These are phyloP conservation scores for Amphipyra tragopoginis DNA, from an alignment of 2,888 invertebrate genomes.

Conservation along the genomic window DNA sequence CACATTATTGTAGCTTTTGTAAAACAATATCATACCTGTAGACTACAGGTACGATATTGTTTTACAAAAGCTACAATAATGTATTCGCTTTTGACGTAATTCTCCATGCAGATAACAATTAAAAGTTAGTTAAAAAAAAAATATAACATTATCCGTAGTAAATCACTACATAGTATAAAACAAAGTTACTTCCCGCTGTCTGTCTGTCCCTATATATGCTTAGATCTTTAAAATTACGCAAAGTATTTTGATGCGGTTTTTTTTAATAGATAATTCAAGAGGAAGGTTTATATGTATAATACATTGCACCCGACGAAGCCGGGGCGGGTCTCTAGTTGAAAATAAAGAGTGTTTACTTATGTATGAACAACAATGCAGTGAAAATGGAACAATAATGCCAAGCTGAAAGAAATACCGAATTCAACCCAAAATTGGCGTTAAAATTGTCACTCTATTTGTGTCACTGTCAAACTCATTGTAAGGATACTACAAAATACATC, in stretches of 20 bases:
- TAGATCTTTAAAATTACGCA: too few species aligned
- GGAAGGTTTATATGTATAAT: too few species aligned
- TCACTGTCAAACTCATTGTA: conserved; percentile 41
- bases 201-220: too few species aligned
- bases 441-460: conserved; percentile 32
- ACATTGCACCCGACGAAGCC: too few species aligned
- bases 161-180: conserved; percentile 11
- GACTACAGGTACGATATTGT: background rate
- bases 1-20: too few species aligned
- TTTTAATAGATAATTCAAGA: too few species aligned
- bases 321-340: too few species aligned
- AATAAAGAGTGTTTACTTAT: conserved; percentile 12
- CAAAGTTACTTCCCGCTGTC: too few species aligned
- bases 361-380: conserved; percentile 21
- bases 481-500: conserved; percentile 27
- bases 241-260: too few species aligned
- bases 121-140: too few species aligned
- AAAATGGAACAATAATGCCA: conserved; percentile 17
- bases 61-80: background rate
- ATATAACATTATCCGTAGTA: conserved; percentile 1
- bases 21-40: too few species aligned
- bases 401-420: conserved; percentile 15
- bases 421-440: conserved; percentile 34
- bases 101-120: too few species aligned
- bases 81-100: background rate